Percentiles rank a stretch among this genome's conserved stretches.
Evolutionary conservation across 1,140 invertebrate genomes (phyloP).

Genomic region (Diachasma alloeum): DNA sequence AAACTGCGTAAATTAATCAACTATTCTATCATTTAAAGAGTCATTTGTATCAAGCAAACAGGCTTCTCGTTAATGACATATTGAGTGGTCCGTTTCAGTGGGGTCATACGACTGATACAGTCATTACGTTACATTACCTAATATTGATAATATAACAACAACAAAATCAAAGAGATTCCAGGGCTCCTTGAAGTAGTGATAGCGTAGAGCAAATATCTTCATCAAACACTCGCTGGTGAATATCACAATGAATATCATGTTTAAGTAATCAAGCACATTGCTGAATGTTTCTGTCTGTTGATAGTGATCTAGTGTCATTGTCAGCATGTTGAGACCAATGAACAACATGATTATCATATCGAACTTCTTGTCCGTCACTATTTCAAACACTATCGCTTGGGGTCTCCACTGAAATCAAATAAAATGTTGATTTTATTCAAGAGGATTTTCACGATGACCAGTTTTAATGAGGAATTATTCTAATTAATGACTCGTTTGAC

Average conservation of each 20-base stretch:
- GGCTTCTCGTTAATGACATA: conserved; percentile 33
- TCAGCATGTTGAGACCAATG: conserved; percentile 98
- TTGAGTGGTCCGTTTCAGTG: conserved; percentile 49
- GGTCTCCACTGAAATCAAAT: conserved; percentile 82
- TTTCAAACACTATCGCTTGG: conserved; percentile 95
- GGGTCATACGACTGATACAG: conserved; percentile 60
- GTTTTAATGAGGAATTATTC: conserved; percentile 19
- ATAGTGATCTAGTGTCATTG: conserved; percentile 98
- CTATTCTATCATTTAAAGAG: conserved; percentile 8
- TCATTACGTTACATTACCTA: conserved; percentile 77
- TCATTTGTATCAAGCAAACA: conserved; percentile 48
- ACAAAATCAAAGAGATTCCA: conserved; percentile 99
- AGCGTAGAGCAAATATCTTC: conserved; percentile 96
- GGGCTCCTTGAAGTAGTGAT: conserved; percentile 98
- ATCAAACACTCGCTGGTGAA: conserved; percentile 97
- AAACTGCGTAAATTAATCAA: neutral
- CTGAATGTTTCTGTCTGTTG: conserved; percentile 85
- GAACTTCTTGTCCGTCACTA: conserved; percentile 98
- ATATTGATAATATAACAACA: conserved; percentile 97
- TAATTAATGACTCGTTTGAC: conserved; percentile 21
- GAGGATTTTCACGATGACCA: too few species aligned
- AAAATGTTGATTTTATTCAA: too few species aligned
- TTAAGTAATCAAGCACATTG: conserved; percentile 86
- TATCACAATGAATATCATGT: conserved; percentile 97
- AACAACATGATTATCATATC: conserved; percentile 99